Evolutionary conservation across 2,888 invertebrate genomes (phyloP), one percentile per base, ranked within the genome.

Genomic region (Plusia festucae): DNA sequence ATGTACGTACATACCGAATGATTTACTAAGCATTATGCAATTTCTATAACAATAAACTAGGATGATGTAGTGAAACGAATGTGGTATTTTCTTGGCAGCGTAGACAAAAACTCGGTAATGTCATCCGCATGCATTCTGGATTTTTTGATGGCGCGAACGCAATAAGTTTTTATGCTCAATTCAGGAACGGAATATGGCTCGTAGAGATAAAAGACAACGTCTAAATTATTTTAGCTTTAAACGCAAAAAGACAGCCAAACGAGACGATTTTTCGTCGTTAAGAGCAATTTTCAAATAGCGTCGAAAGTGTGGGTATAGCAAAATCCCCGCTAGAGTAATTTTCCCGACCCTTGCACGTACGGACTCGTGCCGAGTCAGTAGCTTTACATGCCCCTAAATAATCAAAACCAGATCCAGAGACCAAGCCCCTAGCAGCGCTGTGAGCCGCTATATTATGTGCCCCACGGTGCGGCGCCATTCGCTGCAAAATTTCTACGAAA

Each of bases 341-440:
- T 49, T 16, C 46, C 20, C 46, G 46, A 49, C 46, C 46, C 46
- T 20, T 11, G 46, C 46, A 49, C 46, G 20, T 20, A n/a, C 40
- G 40, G 46, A 49, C 46, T 20, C 46, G 46, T 18, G 46, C 46
- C 46, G 46, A 49, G 46, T 49, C 46, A 49, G 46, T 49, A 49
- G 46, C 46, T 49, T 49, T 49, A 49, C 46, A 49, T 20, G 46
- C 46, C 46, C 46, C 46, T 49, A 20, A 49, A 49, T 49, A 49
- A 49, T 49, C 46, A 49, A 49, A 49, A 20, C 20, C 46, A 49
- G 46, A 49, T 5, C 46, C 46, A 11, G 46, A 18, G 46, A 16
- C 46, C 20, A 11, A 20, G 46, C 20, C 46, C 46, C 46, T 18
- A 49, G 18, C 18, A 49, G 46, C 18, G 46, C 18, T 18, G 11